Base-by-base conservation (phyloP, 2,888 invertebrate species). In the Drosophila siamana region DNA sequence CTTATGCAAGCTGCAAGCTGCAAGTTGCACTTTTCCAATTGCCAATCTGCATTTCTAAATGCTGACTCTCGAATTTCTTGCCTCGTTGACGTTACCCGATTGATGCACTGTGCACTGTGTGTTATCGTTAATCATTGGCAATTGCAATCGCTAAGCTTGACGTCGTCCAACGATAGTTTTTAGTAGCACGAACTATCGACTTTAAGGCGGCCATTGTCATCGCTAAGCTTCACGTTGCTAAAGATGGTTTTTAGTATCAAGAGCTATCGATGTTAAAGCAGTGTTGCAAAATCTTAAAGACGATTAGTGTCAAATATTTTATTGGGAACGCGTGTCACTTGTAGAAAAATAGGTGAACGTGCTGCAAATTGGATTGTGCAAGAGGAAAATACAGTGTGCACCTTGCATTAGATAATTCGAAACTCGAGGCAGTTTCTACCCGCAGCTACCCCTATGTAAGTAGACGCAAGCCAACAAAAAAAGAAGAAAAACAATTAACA, bases 11-110 rank as follows among this genome's bases (percentile, higher is more conserved):
- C 33, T 33, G 28, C 52, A 28, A 30, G 30, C 30, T 71, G 76
- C 68, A 75, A 71, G 68, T 41, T 36, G 28, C 54, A 28, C 30
- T 33, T 26, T 67, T 72, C 50, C 75, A 75, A 63, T 71, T 63
- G 74, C 51, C 74, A 74, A 74, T 74, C 74, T 74, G 76, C 74
- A 74, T 74, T 74, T 76, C 68, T 57, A 75, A 74, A 69, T 59
- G 30, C 48, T 56, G 65, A 36, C 50, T 60, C 54, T 56, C 44
- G 46, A 36, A 62, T 51, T 59, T 51, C 55, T 55, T 41, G 46
- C 15, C 15, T 44, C 57, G 61, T 62, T 74, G 55, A 48, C 75
- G 38, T 47, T 57, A n/a, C n/a, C 55, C 50, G 71, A 75, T 75
- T 74, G 67, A 75, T 75, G 71, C 61, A 75, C 74, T 62, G 66